Percentiles rank a stretch among this genome's conserved stretches.
Conservation (phyloP, 1,140 invertebrate genomes). For the Cheumatopsyche charites region DNA sequence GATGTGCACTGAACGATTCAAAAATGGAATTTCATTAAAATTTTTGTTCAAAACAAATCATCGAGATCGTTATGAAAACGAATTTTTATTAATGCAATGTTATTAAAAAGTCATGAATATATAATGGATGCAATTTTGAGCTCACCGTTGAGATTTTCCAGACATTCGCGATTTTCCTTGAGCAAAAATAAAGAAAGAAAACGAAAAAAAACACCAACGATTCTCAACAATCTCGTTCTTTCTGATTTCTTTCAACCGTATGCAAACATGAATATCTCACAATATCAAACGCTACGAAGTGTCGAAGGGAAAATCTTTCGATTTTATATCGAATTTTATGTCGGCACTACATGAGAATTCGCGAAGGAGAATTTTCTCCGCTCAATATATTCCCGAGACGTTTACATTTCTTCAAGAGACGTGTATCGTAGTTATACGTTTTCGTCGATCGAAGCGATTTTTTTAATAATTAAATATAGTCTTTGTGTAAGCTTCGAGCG, state of each 20-base stretch:
- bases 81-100: too few species aligned
- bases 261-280: background rate
- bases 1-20: too few species aligned
- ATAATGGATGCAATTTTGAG: too few species aligned
- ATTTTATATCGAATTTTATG: constrained; percentile 13
- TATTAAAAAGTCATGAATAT: too few species aligned
- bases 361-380: background rate
- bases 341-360: background rate
- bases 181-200: background rate
- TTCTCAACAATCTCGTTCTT: constrained; percentile 5
- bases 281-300: constrained; percentile 1
- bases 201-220: background rate
- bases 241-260: constrained; percentile 10
- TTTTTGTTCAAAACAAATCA: too few species aligned
- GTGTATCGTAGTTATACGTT: too few species aligned
- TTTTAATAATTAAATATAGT: too few species aligned
- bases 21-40: too few species aligned
- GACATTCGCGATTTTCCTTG: background rate
- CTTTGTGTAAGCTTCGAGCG: background rate
- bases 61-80: too few species aligned
- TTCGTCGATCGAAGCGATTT: too few species aligned
- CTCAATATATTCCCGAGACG: too few species aligned
- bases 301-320: background rate
- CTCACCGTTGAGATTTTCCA: background rate
- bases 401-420: too few species aligned